Conservation (phyloP, 2,888 invertebrate species). For the Melolontha melolontha region DNA sequence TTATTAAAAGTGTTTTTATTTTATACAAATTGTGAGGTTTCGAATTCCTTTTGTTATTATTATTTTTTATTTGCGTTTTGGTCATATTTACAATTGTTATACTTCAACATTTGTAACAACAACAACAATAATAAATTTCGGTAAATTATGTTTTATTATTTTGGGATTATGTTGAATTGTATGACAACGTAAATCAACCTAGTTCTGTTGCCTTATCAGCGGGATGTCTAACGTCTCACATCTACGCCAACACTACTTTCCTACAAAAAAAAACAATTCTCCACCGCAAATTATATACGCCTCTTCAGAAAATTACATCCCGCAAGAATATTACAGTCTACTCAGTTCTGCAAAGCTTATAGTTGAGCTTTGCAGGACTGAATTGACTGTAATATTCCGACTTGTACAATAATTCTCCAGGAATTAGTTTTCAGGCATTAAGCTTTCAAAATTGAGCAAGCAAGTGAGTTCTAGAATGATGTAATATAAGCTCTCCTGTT, state of each 20-base stretch:
- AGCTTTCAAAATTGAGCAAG: slow-evolving; percentile 54
- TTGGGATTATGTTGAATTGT: slow-evolving; percentile 64
- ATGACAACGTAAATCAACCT: slow-evolving; percentile 66
- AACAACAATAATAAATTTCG: too few species aligned
- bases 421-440: too few species aligned
- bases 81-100: too few species aligned
- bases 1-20: too few species aligned
- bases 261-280: slow-evolving; percentile 49
- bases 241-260: slow-evolving; percentile 52
- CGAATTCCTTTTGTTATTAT: too few species aligned
- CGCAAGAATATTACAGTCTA: slow-evolving; percentile 52
- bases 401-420: slow-evolving; percentile 57
- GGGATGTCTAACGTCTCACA: slow-evolving; percentile 59
- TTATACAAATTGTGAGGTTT: too few species aligned
- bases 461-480: slow-evolving; percentile 40
- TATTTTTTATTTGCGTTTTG: too few species aligned
- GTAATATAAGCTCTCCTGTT: too few species aligned
- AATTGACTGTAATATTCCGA: slow-evolving; percentile 56
- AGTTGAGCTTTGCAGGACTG: too few species aligned
- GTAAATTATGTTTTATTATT: slow-evolving; percentile 42
- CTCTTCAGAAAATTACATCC: slow-evolving; percentile 54
- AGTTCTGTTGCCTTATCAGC: slow-evolving; percentile 61
- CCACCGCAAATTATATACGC: slow-evolving; percentile 48
- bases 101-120: too few species aligned
- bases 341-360: slow-evolving; percentile 63